A percentile compares a stretch with the other conserved stretches of the same genome.
phyloP scores from a whole-genome alignment of 2,888 invertebrate species.

The Aradus depressus region DNA sequence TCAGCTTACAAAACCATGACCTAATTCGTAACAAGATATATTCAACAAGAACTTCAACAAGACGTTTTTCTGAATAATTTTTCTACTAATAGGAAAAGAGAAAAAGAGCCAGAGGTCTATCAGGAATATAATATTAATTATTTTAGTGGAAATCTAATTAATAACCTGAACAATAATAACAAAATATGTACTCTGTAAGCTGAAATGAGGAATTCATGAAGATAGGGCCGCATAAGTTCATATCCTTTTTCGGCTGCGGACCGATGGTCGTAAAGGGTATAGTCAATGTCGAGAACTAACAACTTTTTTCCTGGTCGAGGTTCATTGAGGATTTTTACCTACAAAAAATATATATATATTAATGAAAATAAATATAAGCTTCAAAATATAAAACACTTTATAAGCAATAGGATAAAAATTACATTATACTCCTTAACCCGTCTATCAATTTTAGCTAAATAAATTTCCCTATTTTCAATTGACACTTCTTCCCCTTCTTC shows the following conservation, averaged over 20 bases:
- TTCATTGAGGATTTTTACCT: slow-evolving; percentile 62
- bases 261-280: slow-evolving; percentile 90
- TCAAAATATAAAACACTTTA: neutral
- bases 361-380: neutral
- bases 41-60: neutral
- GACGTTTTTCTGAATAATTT: neutral
- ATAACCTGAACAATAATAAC: no score
- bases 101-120: no score
- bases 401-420: slow-evolving; percentile 6
- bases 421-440: slow-evolving; percentile 71
- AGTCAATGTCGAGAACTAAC: slow-evolving; percentile 89
- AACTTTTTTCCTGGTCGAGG: slow-evolving; percentile 77
- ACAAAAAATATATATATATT: slow-evolving; percentile 11
- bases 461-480: slow-evolving; percentile 54
- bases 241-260: slow-evolving; percentile 79
- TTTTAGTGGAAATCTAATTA: no score
- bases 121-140: no score
- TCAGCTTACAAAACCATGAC: no score
- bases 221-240: slow-evolving; percentile 87
- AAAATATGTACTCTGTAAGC: slow-evolving; percentile 51
- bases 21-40: no score
- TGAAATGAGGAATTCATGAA: slow-evolving; percentile 84
- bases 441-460: slow-evolving; percentile 70
- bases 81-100: no score
- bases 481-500: slow-evolving; percentile 69